A percentile compares a stretch with the other conserved stretches of the same genome.
Conservation (phyloP, 2,113 vertebrate species). For the Maccullochella peelii region DNA sequence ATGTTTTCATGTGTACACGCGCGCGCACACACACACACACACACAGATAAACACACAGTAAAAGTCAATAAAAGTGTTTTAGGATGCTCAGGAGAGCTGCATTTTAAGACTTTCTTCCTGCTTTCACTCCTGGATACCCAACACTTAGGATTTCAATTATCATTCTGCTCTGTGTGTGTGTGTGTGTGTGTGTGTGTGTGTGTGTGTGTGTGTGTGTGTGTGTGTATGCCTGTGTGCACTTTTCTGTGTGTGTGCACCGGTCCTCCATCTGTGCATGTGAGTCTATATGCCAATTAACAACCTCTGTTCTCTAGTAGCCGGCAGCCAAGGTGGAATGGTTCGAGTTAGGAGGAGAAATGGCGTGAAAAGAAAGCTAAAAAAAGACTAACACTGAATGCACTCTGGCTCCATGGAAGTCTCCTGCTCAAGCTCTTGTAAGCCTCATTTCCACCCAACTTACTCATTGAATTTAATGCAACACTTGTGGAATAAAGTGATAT, state of each 20-base stretch:
- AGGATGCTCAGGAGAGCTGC: conserved; percentile 78
- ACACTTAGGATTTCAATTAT: conserved; percentile 76
- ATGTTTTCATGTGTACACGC: conserved; percentile 12
- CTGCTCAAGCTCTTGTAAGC: conserved; percentile 65
- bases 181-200: background rate
- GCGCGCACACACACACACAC: conserved; percentile 35
- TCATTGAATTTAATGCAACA: conserved; percentile 61
- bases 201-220: conserved; percentile 5
- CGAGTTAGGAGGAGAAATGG: conserved; percentile 76
- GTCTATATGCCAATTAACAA: conserved; percentile 70
- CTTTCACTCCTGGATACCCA: conserved; percentile 76
- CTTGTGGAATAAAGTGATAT: conserved; percentile 56
- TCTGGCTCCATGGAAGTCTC: conserved; percentile 68
- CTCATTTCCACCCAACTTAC: conserved; percentile 65
- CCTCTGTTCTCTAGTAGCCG: conserved; percentile 70
- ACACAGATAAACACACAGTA: conserved; percentile 64
- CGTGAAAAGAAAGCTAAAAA: conserved; percentile 69
- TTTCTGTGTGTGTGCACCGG: background rate
- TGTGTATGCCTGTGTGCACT: background rate
- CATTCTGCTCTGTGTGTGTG: conserved; percentile 28
- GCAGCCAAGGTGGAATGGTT: conserved; percentile 78
- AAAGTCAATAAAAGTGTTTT: conserved; percentile 82
- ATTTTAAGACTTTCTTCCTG: conserved; percentile 82
- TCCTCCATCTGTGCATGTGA: conserved; percentile 45
- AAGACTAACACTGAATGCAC: conserved; percentile 54